These are phyloP conservation scores for Odontamblyopus lacepedii DNA, from an alignment of 2,797 vertebrate species.

Conservation along the genomic window DNA sequence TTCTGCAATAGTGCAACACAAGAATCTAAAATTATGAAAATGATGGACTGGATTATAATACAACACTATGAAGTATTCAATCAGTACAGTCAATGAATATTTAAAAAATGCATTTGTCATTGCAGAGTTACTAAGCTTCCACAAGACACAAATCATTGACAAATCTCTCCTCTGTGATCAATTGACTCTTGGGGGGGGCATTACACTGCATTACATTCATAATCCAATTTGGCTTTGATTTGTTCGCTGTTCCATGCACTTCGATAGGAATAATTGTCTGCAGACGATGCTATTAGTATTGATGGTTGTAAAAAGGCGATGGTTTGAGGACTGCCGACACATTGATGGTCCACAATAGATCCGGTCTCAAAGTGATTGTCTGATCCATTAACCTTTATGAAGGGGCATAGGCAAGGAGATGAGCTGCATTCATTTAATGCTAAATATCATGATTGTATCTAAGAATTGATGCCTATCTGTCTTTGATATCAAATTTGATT, in stretches of 20 bases:
- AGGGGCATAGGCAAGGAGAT: constrained; percentile 59
- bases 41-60: not conserved
- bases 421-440: constrained; percentile 43
- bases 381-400: constrained; percentile 78
- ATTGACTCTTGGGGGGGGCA: constrained; percentile 76
- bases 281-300: constrained; percentile 83
- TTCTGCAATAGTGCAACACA: constrained; percentile 5
- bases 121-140: constrained; percentile 59
- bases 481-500: not conserved
- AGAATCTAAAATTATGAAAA: not conserved
- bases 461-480: not conserved
- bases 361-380: constrained; percentile 74
- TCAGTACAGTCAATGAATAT: constrained; percentile 15
- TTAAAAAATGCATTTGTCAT: constrained; percentile 43
- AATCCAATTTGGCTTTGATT: constrained; percentile 84
- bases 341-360: constrained; percentile 76
- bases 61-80: constrained; percentile 6
- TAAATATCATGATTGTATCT: constrained; percentile 30
- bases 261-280: constrained; percentile 82
- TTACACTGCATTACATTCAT: constrained; percentile 80
- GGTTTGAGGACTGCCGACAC: constrained; percentile 77
- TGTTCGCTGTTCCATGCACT: constrained; percentile 78
- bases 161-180: constrained; percentile 78
- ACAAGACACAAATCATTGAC: constrained; percentile 71
- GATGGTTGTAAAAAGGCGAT: constrained; percentile 77